Base-by-base conservation (phyloP, 2,113 vertebrate species). In the Antennarius striatus region DNA sequence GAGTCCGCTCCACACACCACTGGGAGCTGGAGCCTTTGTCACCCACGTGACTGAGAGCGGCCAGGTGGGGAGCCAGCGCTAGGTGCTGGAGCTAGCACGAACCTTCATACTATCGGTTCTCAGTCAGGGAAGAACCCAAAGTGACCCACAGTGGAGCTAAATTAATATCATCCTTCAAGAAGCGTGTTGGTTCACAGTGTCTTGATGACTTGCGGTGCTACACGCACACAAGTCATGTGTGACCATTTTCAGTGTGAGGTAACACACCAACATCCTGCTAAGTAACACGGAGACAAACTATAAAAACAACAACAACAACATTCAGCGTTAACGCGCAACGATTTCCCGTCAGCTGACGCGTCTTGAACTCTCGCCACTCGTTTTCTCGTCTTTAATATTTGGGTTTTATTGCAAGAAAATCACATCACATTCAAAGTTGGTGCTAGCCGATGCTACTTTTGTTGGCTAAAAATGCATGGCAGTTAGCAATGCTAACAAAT, bases 401-500 rank as follows among this genome's bases (percentile, higher is more conserved):
- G 22, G 22, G 2, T 22, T 22, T 22, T 22, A 22, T 22, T 22
- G 22, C 22, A 22, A 22, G 22, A 22, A 43, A 43, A 43, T 8
- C 12, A 6, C 6, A 59, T 53, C 39, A 30, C 10, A 39, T 52
- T 14, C 17, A 10, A 51, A 63, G 12, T 59, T 48, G 4, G 15
- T 16, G 53, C 28, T 53, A 65, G 49, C 47, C 14, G 8, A 0
- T 28, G 42, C 61, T 71, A 16, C 5, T 4, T 36, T 36, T 7
- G 5, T 43, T 47, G 10, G 30, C 17, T 11, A 36, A 22, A 59
- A 28, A 29, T 28, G 5, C 17, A 32, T 2, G 1, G 13, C 14
- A 39, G 49, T 54, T 86, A 86, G 83, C 79, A 36, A 36, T 56
- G 81, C 77, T 82, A 78, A 79, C 22, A 1, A 13, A 5, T 48